Base-by-base conservation (phyloP, 1,140 invertebrate species). In the Lepidurus couesii region DNA sequence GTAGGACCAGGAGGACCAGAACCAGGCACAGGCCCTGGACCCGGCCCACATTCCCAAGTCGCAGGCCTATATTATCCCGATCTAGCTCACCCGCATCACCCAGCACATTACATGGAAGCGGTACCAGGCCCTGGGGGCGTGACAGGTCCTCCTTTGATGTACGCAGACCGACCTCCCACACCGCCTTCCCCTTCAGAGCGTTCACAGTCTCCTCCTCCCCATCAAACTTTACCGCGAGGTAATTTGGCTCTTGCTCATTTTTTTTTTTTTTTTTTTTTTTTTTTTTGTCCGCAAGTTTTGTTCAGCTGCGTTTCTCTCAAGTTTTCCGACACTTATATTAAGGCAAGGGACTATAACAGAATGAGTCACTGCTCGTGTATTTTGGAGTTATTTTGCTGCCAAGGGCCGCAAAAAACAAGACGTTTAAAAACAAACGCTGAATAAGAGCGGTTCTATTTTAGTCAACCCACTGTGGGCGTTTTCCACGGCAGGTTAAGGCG, bases 121-220 rank as follows among this genome's bases (percentile, higher is more conserved):
- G 44, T 16, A 24, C 44, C 42, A 44, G 74, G 74, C 11, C 44
- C 74, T 42, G 44, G 42, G 11, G 74, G 44, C 74, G 43, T 75
- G 74, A 34, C 73, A 78, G 53, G 65, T 77, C 43, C 77, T 74
- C 24, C 24, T 75, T 47, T 75, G 53, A 75, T 78, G 13, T 81
- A 81, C 74, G 74, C 79, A 73, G 88, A 89, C 80, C 85, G 87
- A 75, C 87, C 89, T 73, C 85, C 87, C 26, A 89, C 89, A 44
- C 87, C 89, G 42, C 87, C 86, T 76, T 87, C 88, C 80, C 88
- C 88, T 47, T 88, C 87, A 81, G 90, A 90, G 79, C 86, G 88
- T 74, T 88, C 88, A 79, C 89, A 89, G 79, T 88, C 90, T 47
- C 89, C 89, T 21, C 87, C 89, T 79, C 86, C 88, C 24, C 83